Conservation (phyloP, 2,113 vertebrate genomes). For the Saccopteryx bilineata region DNA sequence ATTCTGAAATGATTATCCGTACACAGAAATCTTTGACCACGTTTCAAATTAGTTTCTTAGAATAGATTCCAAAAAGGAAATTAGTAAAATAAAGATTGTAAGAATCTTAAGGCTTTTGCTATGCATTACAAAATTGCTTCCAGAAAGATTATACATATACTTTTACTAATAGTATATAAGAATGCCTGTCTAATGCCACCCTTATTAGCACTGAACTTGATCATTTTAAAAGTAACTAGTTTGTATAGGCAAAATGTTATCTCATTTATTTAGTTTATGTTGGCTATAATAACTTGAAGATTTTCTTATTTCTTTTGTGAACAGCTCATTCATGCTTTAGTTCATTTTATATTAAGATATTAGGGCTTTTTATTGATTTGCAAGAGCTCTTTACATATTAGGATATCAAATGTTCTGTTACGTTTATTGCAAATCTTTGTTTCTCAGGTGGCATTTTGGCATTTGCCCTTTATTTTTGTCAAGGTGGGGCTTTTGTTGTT, state of each 20-base stretch:
- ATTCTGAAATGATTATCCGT: conserved; percentile 60
- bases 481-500: neutral
- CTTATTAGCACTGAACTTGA: conserved; percentile 50
- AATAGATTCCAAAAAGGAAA: conserved; percentile 65
- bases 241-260: conserved; percentile 60
- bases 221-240: conserved; percentile 48
- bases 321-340: neutral
- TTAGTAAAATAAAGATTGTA: conserved; percentile 66
- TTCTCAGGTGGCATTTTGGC: conserved; percentile 30
- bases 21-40: conserved; percentile 50
- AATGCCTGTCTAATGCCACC: neutral
- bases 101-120: conserved; percentile 68
- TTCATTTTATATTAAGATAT: conserved; percentile 46
- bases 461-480: conserved; percentile 56
- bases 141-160: conserved; percentile 33
- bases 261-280: conserved; percentile 55
- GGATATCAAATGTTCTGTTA: neutral
- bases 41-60: conserved; percentile 69
- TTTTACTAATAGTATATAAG: conserved; percentile 52
- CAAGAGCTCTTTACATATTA: conserved; percentile 72
- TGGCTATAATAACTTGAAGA: conserved; percentile 44
- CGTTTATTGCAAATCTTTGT: conserved; percentile 59
- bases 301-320: conserved; percentile 63
- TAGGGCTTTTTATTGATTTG: conserved; percentile 70
- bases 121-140: conserved; percentile 63